phyloP scores from a whole-genome alignment of 2,888 invertebrate species.

The Volucella bombylans region DNA sequence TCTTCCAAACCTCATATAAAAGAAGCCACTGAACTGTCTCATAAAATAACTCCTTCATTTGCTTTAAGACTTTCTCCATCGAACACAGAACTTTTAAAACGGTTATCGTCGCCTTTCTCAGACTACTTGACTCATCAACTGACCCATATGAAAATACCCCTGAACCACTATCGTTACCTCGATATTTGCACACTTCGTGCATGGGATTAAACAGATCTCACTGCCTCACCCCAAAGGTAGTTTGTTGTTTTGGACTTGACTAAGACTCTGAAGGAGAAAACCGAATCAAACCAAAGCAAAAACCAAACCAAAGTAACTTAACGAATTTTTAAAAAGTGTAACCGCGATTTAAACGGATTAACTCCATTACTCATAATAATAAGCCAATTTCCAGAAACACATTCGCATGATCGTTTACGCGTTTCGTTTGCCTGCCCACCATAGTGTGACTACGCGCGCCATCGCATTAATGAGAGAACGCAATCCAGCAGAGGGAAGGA shows the following conservation, averaged over 20 bases:
- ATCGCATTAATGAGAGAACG: conserved; percentile 58
- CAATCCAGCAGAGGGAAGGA: conserved; percentile 34
- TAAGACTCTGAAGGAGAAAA: not conserved
- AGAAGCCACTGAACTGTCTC: too few species aligned
- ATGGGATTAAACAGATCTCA: too few species aligned
- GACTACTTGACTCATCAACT: too few species aligned
- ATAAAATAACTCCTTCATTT: too few species aligned
- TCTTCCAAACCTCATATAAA: too few species aligned
- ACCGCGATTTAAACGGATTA: conserved; percentile 74
- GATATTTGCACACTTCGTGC: too few species aligned
- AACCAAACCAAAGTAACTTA: conserved; percentile 68
- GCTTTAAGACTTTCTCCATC: too few species aligned
- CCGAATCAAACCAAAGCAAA: conserved; percentile 10
- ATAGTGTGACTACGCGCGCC: conserved; percentile 1
- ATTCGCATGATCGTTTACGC: conserved; percentile 66
- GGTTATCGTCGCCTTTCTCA: too few species aligned
- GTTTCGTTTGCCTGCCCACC: conserved; percentile 55
- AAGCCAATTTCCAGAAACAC: conserved; percentile 73
- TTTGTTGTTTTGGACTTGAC: not conserved
- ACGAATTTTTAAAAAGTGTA: conserved; percentile 70
- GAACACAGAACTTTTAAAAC: too few species aligned
- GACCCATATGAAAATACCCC: too few species aligned
- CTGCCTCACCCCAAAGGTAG: too few species aligned
- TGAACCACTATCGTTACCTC: too few species aligned
- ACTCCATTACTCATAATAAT: conserved; percentile 74